phyloP scores from a whole-genome alignment of 1,140 invertebrate species.

The Eumeta japonica region DNA sequence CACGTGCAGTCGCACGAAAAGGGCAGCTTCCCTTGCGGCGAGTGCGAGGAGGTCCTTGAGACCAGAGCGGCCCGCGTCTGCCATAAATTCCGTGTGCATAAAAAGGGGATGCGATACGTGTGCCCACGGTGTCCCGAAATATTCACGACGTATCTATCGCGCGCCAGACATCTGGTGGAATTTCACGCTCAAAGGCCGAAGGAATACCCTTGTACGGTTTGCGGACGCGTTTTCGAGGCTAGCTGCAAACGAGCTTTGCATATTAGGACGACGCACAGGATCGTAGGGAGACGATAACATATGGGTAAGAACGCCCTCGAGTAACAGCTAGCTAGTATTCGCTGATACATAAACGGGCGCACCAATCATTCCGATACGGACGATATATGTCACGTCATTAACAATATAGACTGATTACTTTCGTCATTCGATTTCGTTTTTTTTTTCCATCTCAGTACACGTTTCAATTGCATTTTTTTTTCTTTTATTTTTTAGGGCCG shows the following conservation, averaged over 20 bases:
- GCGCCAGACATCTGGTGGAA: slow-evolving; percentile 37
- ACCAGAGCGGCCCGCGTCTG: slow-evolving; percentile 33
- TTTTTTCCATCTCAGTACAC: too few species aligned
- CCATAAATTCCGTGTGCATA: slow-evolving; percentile 33
- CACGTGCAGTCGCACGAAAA: slow-evolving; percentile 60
- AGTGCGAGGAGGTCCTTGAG: slow-evolving; percentile 71
- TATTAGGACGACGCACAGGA: slow-evolving; percentile 19
- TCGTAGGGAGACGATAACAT: slow-evolving; percentile 21
- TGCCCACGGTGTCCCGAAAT: slow-evolving; percentile 40
- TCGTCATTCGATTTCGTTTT: background rate
- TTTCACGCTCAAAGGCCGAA: slow-evolving; percentile 25
- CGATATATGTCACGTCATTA: background rate
- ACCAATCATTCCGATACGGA: too few species aligned
- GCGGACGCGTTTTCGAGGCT: slow-evolving; percentile 28
- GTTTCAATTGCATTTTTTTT: slow-evolving; percentile 10
- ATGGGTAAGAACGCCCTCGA: background rate
- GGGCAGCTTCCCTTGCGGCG: slow-evolving; percentile 68
- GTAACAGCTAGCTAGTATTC: too few species aligned
- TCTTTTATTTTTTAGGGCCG: slow-evolving; percentile 20
- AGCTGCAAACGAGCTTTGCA: slow-evolving; percentile 33
- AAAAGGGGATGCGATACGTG: slow-evolving; percentile 37
- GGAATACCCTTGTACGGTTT: slow-evolving; percentile 24
- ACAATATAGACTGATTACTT: background rate
- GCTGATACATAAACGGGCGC: too few species aligned
- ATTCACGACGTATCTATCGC: slow-evolving; percentile 36